Evolutionary conservation across 1,140 invertebrate genomes (phyloP), one percentile per base, ranked within the genome.

Genomic region (Olivierus martensii): DNA sequence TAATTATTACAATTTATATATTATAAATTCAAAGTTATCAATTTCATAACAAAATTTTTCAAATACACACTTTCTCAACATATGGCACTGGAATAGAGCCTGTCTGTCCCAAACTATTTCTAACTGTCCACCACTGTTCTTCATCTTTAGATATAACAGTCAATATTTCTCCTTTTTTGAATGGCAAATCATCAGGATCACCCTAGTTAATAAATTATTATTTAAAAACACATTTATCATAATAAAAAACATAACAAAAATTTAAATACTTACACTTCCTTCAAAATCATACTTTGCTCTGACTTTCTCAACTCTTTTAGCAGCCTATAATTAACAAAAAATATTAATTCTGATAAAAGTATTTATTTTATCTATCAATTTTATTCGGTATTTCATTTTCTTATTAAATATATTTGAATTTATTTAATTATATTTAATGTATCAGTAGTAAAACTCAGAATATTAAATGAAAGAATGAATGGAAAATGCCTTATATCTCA

Each of bases 1-100:
- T 22, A 6, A 6, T 17, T 4, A 28, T 28, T 28, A 28, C 28
- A 43, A 7, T 43, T 39, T 43, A 43, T 43, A 22, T 17, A 39
- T 43, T 4, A 43, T 43, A 43, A 43, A 17, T 18, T 18, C 9
- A 4, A 17, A 18, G 9, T 3, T n/a, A n/a, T n/a, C n/a, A n/a
- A n/a, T n/a, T n/a, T n/a, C n/a, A n/a, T n/a, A n/a, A 43, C 4
- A 22, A 43, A 6, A 43, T 43, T 43, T 7, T 18, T 6, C 41
- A 3, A 6, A 43, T 11, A 47, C 59, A 51, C 59, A 73, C 71
- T 61, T 66, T 66, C 64, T 70, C 66, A 41, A 97, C 83, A 71
- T 98, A 98, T 9, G 90, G 90, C 45, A 95, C 92, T 21, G 94
- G 94, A 60, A 98, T 95, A 57, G 88, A 87, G 35, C 94, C 94